Percentiles rank a stretch among this genome's conserved stretches.
These are phyloP conservation scores for Percopsis omiscomaycus DNA, from an alignment of 2,797 vertebrate species.

Conservation along the genomic window DNA sequence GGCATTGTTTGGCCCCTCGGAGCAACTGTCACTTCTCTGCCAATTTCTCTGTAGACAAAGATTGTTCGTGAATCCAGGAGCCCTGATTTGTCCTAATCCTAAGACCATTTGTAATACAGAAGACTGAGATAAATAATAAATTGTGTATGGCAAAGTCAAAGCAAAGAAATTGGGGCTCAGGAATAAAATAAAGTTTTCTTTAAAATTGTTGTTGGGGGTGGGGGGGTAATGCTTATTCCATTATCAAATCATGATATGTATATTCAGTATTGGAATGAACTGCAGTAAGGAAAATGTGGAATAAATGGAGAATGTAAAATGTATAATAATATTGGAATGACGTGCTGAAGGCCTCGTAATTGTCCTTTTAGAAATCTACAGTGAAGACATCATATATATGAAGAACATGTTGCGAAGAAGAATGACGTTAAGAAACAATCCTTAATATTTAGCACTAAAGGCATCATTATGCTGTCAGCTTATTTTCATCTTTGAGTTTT, in stretches of 20 bases:
- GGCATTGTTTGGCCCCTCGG: slow-evolving; percentile 66
- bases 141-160: slow-evolving; percentile 75
- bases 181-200: slow-evolving; percentile 69
- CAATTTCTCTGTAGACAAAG: slow-evolving; percentile 77
- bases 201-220: slow-evolving; percentile 38
- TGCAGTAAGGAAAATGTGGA: slow-evolving; percentile 42
- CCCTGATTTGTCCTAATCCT: slow-evolving; percentile 78
- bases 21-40: slow-evolving; percentile 63
- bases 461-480: slow-evolving; percentile 26
- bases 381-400: slow-evolving; percentile 8
- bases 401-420: slow-evolving; percentile 22
- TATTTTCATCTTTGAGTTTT: slow-evolving; percentile 43
- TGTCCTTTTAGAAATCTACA: slow-evolving; percentile 1
- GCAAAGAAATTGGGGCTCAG: slow-evolving; percentile 57
- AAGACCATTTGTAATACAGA: slow-evolving; percentile 81
- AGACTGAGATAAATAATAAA: slow-evolving; percentile 77
- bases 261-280: slow-evolving; percentile 64
- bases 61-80: slow-evolving; percentile 74
- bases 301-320: slow-evolving; percentile 33
- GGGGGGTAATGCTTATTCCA: slow-evolving; percentile 59
- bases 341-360: slow-evolving; percentile 44
- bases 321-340: slow-evolving; percentile 33
- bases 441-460: slow-evolving; percentile 3
- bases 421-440: background rate
- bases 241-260: slow-evolving; percentile 75